A percentile compares a stretch with the other conserved stretches of the same genome.
Conservation (phyloP, 2,797 vertebrate species). For the Tokudaia muenninki region DNA sequence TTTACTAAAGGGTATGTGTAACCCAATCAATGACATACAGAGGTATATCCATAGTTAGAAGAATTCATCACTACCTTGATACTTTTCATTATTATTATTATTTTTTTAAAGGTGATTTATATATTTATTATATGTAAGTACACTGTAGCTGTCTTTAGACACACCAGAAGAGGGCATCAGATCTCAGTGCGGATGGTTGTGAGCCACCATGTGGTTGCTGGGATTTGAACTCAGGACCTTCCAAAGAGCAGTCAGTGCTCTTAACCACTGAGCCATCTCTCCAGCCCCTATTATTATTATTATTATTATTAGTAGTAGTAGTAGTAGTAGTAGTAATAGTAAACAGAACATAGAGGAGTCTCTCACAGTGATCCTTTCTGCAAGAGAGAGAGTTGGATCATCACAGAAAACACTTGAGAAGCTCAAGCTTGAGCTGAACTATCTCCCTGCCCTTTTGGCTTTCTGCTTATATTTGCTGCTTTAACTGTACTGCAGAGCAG, state of each 20-base stretch:
- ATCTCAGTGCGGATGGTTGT: no score
- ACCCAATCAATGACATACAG: not conserved
- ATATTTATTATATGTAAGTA: no score
- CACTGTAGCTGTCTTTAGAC: no score
- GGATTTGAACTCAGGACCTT: no score
- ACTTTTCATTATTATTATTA: not conserved
- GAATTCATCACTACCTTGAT: not conserved
- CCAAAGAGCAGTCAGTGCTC: no score
- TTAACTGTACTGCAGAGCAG: accelerated
- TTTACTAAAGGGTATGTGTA: not conserved
- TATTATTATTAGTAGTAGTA: no score
- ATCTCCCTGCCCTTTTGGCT: not conserved
- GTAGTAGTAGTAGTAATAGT: no score
- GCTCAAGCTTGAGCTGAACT: not conserved
- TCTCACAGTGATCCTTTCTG: not conserved
- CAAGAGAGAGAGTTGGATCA: not conserved
- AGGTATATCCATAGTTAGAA: not conserved
- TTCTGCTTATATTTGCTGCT: not conserved
- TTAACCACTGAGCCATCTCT: no score
- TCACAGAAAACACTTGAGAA: not conserved
- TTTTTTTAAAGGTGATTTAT: no score
- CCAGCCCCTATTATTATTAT: no score
- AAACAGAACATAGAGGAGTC: not conserved
- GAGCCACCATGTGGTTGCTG: no score
- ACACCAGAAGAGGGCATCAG: no score